Evolutionary conservation across 2,888 invertebrate genomes (phyloP).

Genomic region (Brachycybe producta): DNA sequence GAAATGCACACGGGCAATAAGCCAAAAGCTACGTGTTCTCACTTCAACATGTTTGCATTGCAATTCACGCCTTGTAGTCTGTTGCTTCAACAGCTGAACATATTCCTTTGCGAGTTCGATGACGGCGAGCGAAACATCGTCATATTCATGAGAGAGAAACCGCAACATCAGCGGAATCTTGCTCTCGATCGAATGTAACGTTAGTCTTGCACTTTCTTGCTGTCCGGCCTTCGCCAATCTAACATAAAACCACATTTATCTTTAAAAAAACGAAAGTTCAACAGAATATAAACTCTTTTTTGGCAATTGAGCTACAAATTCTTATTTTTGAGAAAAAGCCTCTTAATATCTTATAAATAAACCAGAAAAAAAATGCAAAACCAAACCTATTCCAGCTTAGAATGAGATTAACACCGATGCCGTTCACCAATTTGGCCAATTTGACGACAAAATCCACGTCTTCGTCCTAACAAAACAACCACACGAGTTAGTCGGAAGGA

Average conservation of each 20-base stretch:
- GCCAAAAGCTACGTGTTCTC: too few relatives aligned
- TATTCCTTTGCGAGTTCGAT: conserved; percentile 40
- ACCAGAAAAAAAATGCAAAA: neutral
- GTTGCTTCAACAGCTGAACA: conserved; percentile 36
- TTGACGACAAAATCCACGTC: conserved; percentile 40
- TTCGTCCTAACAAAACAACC: conserved; percentile 33
- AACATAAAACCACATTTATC: conserved; percentile 8
- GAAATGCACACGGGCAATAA: too few relatives aligned
- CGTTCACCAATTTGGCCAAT: conserved; percentile 39
- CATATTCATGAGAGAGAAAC: conserved; percentile 39
- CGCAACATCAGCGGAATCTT: conserved; percentile 38
- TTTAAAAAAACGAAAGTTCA: too few relatives aligned
- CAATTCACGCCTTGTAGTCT: conserved; percentile 28
- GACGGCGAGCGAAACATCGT: conserved; percentile 40
- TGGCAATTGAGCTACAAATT: too few relatives aligned
- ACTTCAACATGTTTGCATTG: conserved; percentile 33
- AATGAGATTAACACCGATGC: conserved; percentile 39
- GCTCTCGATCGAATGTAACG: conserved; percentile 31
- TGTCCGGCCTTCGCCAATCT: conserved; percentile 30
- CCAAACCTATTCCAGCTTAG: conserved; percentile 39
- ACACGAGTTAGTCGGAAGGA: too few relatives aligned
- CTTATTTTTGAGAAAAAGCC: neutral
- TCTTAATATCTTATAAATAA: neutral
- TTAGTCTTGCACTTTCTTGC: conserved; percentile 25
- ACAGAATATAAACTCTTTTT: too few relatives aligned